phyloP scores from a whole-genome alignment of 2,113 vertebrate species.

The Phoenicopterus ruber region DNA sequence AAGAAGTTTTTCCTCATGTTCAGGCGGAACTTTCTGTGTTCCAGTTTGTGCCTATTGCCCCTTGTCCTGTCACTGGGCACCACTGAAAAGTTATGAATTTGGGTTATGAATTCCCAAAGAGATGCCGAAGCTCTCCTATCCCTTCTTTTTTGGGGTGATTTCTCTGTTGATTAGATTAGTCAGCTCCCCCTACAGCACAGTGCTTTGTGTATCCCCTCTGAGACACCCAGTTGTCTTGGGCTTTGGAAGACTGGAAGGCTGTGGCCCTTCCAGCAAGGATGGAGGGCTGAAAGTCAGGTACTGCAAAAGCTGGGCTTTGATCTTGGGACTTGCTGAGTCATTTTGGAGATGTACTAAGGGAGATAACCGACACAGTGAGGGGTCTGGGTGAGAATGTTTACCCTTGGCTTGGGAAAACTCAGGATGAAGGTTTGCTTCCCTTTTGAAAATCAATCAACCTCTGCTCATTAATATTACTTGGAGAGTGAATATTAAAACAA shows the following conservation, averaged over 20 bases:
- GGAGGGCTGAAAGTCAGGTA: neutral
- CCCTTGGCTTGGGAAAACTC: neutral
- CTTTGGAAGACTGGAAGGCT: neutral
- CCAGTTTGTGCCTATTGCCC: no score
- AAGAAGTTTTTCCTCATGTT: no score
- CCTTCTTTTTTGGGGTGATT: neutral
- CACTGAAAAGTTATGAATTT: no score
- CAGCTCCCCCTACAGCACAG: neutral
- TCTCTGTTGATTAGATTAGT: neutral
- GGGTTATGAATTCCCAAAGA: neutral
- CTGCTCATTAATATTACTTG: neutral
- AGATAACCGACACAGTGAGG: neutral
- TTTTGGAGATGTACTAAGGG: neutral
- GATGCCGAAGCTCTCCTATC: neutral
- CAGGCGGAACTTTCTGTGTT: no score
- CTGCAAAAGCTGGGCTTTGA: neutral
- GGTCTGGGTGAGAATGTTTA: neutral
- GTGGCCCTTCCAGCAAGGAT: neutral
- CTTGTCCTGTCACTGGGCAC: no score
- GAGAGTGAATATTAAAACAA: neutral
- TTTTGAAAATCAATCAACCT: neutral
- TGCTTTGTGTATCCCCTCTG: neutral
- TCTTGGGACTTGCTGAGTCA: neutral
- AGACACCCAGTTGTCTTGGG: neutral
- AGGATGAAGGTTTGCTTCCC: neutral